Evolutionary conservation across 2,888 invertebrate genomes (phyloP), one percentile per base, ranked within the genome.

Genomic region (Platycheirus rosarum): DNA sequence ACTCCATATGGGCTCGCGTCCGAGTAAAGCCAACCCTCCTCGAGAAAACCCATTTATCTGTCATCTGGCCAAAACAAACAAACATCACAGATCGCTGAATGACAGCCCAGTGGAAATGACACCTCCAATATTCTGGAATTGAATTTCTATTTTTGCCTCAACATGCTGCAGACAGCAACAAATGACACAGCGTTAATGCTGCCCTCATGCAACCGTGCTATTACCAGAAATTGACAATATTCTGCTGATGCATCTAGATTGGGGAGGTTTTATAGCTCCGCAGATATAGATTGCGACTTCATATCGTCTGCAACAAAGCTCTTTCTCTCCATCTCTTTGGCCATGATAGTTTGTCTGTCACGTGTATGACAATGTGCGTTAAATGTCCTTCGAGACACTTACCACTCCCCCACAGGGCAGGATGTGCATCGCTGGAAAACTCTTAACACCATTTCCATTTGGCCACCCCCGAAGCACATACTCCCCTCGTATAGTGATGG

Each of bases 121-220:
- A 80, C 79, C 75, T 75, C 75, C 70, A 80, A 80, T 60, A 44
- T 80, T 75, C 69, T 70, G 53, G 37, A 75, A 80, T 75, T 75
- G 79, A 80, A 75, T 80, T 80, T 80, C 65, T 70, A 75, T 75
- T 75, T 75, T 75, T 57, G 55, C 44, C 37, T 42, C 37, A 44
- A 16, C 20, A 40, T 9, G 20, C 11, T 23, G 13, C 5, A 55
- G 55, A 32, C 18, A 55, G 48, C 49, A 74, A 46, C 37, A 32
- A 60, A 66, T 29, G 44, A 44, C 60, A 60, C 60, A 44, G 29
- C 51, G 37, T 53, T 66, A 37, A 60, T 55, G 40, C 26, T 46
- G 32, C 57, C 69, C 40, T 37, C n/a, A 37, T 74, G 42, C 40
- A 49, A 35, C 7, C 32, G 32, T 8, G n/a, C 16, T n/a, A 65